Base-by-base conservation (phyloP, 2,888 invertebrate genomes). In the Aproaerema taeniolella region DNA sequence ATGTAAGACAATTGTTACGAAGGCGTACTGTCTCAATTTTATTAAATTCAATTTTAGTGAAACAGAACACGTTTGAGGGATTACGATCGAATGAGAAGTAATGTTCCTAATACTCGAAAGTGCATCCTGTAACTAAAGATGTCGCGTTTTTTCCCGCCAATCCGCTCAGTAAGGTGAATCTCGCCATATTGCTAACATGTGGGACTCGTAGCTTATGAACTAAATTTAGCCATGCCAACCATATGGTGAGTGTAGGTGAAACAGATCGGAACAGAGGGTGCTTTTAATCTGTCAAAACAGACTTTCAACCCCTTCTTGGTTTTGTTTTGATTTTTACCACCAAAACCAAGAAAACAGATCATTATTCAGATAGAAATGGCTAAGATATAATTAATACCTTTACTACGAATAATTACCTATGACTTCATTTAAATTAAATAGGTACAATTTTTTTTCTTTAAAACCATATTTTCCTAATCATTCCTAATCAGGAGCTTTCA, bases 101-200 rank as follows among this genome's bases (percentile, higher is more conserved):
- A 50, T 51, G 52, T 55, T 59, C 62, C 61, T 70, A 68, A 75
- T 69, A 59, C 63, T 57, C 57, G 46, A 67, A 65, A 79, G 68
- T 68, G 72, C 77, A 82, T 85, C 85, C 85, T 85, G 85, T 86
- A 85, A 86, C 64, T 55, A 63, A 79, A 86, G 82, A 78, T 67
- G 75, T 62, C 55, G 50, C 47, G 60, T 76, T 79, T 86, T 83
- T 83, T 78, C 71, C 66, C 61, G 50, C 53, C 70, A 73, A 76
- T 69, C 72, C 67, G 67, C 74, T 70, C 67, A 63, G 77, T 68
- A 77, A 78, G 75, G 61, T 72, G 75, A 78, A 57, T 61, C 64
- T 46, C 7, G 55, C 67, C 85, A 85, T 82, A 67, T 83, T 86
- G 85, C 69, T 55, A 78, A 75, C 83, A 83, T 83, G 70, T 83